Conservation (phyloP, 2,888 invertebrate genomes). For the Drosophila silvestris region DNA sequence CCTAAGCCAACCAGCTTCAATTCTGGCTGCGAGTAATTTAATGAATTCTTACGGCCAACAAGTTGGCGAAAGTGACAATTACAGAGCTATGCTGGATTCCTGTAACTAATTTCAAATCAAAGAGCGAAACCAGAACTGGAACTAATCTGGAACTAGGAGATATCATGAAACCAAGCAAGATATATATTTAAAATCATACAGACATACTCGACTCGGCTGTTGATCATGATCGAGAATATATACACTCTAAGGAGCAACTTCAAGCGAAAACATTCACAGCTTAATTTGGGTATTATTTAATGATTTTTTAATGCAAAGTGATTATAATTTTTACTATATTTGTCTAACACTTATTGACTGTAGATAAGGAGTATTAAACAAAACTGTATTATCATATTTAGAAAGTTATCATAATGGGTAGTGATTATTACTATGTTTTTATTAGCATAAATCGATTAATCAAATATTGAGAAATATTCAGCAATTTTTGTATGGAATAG, state of each 20-base stretch:
- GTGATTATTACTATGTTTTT: background rate
- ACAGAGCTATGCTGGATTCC: background rate
- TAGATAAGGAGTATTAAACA: background rate
- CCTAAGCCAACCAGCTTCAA: background rate
- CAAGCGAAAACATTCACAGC: background rate
- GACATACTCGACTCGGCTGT: background rate
- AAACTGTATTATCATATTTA: background rate
- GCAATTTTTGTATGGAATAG: background rate
- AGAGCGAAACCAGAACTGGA: background rate
- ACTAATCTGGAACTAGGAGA: background rate
- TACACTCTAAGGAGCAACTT: background rate
- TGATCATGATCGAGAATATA: background rate
- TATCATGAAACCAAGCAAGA: background rate
- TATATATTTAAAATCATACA: background rate
- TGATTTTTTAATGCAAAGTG: background rate
- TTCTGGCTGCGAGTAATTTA: background rate
- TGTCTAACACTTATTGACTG: background rate
- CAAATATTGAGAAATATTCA: background rate
- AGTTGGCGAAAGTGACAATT: background rate
- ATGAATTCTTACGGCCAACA: background rate
- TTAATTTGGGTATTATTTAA: background rate
- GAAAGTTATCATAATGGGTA: background rate
- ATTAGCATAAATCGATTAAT: slow-evolving; percentile 1
- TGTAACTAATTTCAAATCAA: background rate
- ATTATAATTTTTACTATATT: background rate